These are phyloP conservation scores for Sialis lutaria DNA, from an alignment of 2,888 invertebrate species.

Conservation along the genomic window DNA sequence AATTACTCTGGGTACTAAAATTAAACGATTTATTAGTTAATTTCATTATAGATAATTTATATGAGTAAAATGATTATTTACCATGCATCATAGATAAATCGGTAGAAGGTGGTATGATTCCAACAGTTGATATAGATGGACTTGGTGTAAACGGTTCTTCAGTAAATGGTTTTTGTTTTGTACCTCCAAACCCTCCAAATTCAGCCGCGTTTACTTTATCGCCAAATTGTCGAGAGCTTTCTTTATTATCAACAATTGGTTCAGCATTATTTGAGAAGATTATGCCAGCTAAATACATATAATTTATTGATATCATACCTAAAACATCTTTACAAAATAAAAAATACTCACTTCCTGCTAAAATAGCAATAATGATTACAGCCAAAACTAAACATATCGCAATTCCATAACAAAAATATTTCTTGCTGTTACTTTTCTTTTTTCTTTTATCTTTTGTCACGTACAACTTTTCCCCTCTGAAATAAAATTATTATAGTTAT, in stretches of 20 bases:
- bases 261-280: slow-evolving; percentile 47
- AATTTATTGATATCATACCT: not conserved
- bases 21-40: slow-evolving; percentile 7
- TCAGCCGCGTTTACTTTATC: slow-evolving; percentile 33
- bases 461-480: slow-evolving; percentile 65
- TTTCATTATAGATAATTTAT: slow-evolving; percentile 1
- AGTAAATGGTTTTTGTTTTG: slow-evolving; percentile 5
- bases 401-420: slow-evolving; percentile 49
- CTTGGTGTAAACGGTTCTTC: slow-evolving; percentile 19
- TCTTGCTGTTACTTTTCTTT: slow-evolving; percentile 41
- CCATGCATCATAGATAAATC: slow-evolving; percentile 37
- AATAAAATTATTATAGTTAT: slow-evolving; percentile 19
- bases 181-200: slow-evolving; percentile 14
- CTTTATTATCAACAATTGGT: slow-evolving; percentile 33
- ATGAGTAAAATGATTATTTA: slow-evolving; percentile 17
- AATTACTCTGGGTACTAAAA: slow-evolving; percentile 46
- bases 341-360: slow-evolving; percentile 50
- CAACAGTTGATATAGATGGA: slow-evolving; percentile 19
- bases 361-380: slow-evolving; percentile 49
- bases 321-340: not conserved
- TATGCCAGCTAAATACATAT: slow-evolving; percentile 40
- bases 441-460: slow-evolving; percentile 66
- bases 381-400: slow-evolving; percentile 45
- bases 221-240: slow-evolving; percentile 39
- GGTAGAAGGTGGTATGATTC: slow-evolving; percentile 22